A percentile compares a stretch with the other conserved stretches of the same genome.
phyloP scores from a whole-genome alignment of 2,888 invertebrate species.

The Dichetophora obliterata region DNA sequence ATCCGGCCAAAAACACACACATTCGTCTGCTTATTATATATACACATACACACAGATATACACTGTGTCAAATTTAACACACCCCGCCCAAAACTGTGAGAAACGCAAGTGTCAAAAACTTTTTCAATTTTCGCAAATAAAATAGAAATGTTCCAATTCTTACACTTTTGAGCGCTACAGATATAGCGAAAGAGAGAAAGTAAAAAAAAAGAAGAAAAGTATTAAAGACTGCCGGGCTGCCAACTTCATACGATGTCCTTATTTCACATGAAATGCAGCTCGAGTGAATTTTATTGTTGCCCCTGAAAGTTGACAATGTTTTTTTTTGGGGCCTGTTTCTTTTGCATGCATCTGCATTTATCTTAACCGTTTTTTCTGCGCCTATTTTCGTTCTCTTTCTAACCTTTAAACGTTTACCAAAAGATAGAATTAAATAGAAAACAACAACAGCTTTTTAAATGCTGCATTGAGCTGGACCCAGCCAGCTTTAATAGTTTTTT shows the following conservation, averaged over 20 bases:
- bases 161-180: neutral
- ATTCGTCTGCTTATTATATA: no score
- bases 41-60: no score
- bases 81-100: neutral
- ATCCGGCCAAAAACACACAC: no score
- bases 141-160: neutral
- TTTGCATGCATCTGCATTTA: neutral
- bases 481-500: constrained; percentile 16
- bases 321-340: neutral
- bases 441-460: neutral
- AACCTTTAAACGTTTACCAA: neutral
- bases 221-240: neutral
- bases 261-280: neutral
- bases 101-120: neutral
- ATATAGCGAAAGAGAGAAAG: no score
- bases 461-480: neutral
- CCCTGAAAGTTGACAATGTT: constrained; percentile 33
- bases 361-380: neutral
- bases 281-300: constrained; percentile 19
- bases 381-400: neutral
- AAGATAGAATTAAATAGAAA: neutral
- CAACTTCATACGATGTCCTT: constrained; percentile 30
- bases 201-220: neutral
- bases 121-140: constrained; percentile 27
- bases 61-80: neutral